Base-by-base conservation (phyloP, 2,113 vertebrate genomes). In the Atherinomorus stipes region DNA sequence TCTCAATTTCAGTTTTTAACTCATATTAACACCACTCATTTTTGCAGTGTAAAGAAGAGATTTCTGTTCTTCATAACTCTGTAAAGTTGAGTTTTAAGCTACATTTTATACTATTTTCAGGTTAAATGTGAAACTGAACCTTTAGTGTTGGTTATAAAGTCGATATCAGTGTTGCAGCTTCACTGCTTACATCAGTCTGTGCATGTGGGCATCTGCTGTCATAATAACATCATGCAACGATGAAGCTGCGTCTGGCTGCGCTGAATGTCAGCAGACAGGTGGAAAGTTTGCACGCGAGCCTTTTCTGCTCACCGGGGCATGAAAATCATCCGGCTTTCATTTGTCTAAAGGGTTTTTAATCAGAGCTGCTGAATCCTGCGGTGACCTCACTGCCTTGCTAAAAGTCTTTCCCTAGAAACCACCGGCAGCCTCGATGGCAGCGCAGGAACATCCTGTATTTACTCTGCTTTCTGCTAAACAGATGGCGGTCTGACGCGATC, bases 371-470 rank as follows among this genome's bases (percentile, higher is more conserved):
- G 10, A 69, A 57, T 26, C 28, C 5, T 8, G 31, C 31, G 8
- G 4, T 34, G 31, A 34, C n/a, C n/a, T n/a, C n/a, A n/a, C n/a
- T n/a, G n/a, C n/a, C n/a, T n/a, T n/a, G n/a, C n/a, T n/a, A n/a
- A n/a, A n/a, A n/a, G n/a, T n/a, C n/a, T 11, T 40, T 25, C 19
- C 12, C 16, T 22, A 6, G 23, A 65, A 53, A 53, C 19, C 68
- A 51, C 47, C 50, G 11, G 53, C 51, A 51, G 52, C 16, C 1
- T 1, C n/a, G 70, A 59, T n/a, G 54, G 51, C 67, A 67, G 63
- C 40, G 34, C 44, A 69, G 21, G 59, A 18, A 10, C 64, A 71
- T 51, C 83, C 80, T 65, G 56, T 90, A 88, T 92, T 91, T 90
- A 85, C 66, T n/a, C 42, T 86, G 76, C 44, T 25, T 63, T 58